Evolutionary conservation across 1,140 invertebrate genomes (phyloP), one percentile per base, ranked within the genome.

Genomic region (Achatina immaculata): DNA sequence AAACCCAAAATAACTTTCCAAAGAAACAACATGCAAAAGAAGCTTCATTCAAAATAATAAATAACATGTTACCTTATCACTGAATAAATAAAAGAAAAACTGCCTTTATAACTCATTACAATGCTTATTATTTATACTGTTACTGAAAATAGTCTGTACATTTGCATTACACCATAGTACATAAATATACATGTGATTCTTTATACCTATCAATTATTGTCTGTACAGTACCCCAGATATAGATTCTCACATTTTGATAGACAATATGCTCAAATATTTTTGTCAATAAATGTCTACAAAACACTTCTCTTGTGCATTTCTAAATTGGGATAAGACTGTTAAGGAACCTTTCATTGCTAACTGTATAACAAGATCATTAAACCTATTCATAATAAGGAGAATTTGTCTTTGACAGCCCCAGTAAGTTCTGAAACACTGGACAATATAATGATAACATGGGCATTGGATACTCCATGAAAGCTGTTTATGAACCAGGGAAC

Each of bases 131-230:
- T n/a, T n/a, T n/a, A n/a, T n/a, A n/a, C n/a, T n/a, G n/a, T n/a
- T n/a, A n/a, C n/a, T n/a, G n/a, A n/a, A n/a, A n/a, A n/a, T n/a
- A n/a, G n/a, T n/a, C n/a, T n/a, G n/a, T n/a, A n/a, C n/a, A n/a
- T n/a, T n/a, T n/a, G n/a, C n/a, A n/a, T n/a, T n/a, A n/a, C n/a
- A n/a, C n/a, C n/a, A n/a, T n/a, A n/a, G n/a, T n/a, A n/a, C n/a
- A n/a, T n/a, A n/a, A n/a, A n/a, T n/a, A n/a, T n/a, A 55, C 16
- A 55, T 55, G 19, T 19, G 48, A 55, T 24, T 55, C 24, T 14
- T 14, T 55, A 81, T 80, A 86, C 87, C 86, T 88, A 81, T 51
- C 87, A 86, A 86, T 88, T 86, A 16, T 86, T 83, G 80, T 88
- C 87, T 74, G 84, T 87, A 81, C 85, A 88, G 65, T 86, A 86